A percentile compares a stretch with the other conserved stretches of the same genome.
These are phyloP conservation scores for Phalloptychus januarius DNA, from an alignment of 2,797 vertebrate species.

Conservation along the genomic window DNA sequence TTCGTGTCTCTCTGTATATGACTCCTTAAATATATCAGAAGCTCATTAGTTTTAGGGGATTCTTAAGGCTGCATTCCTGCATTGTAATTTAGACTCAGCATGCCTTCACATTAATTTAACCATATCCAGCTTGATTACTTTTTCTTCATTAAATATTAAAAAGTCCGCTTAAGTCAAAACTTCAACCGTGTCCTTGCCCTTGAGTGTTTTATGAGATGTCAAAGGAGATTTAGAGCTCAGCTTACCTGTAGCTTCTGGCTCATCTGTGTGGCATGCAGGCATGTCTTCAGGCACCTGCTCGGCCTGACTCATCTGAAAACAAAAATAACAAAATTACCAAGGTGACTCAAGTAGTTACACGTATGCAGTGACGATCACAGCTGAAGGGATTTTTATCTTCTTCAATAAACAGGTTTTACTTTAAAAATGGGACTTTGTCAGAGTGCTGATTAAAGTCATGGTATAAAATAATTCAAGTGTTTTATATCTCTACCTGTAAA, in stretches of 20 bases:
- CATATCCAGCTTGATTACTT: neutral
- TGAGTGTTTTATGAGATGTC: neutral
- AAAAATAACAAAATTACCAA: constrained; percentile 32
- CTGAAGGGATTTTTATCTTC: neutral
- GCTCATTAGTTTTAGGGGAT: neutral
- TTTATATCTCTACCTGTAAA: neutral
- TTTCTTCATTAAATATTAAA: neutral
- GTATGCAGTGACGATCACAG: neutral
- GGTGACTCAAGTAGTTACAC: neutral
- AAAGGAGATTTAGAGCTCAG: neutral
- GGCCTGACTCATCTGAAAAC: constrained; percentile 86
- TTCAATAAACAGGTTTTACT: neutral
- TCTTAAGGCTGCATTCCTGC: neutral
- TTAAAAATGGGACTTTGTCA: neutral
- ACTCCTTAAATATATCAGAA: neutral
- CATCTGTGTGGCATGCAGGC: constrained; percentile 86
- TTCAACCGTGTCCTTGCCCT: neutral
- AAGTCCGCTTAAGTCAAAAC: neutral
- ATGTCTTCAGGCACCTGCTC: constrained; percentile 86
- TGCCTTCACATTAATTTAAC: neutral
- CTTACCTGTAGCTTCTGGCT: constrained; percentile 82
- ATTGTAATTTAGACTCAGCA: neutral
- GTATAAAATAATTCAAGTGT: neutral
- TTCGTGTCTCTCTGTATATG: neutral
- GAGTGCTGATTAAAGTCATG: neutral